phyloP scores from a whole-genome alignment of 1,140 invertebrate genomes.

The Macrobrachium rosenbergii region DNA sequence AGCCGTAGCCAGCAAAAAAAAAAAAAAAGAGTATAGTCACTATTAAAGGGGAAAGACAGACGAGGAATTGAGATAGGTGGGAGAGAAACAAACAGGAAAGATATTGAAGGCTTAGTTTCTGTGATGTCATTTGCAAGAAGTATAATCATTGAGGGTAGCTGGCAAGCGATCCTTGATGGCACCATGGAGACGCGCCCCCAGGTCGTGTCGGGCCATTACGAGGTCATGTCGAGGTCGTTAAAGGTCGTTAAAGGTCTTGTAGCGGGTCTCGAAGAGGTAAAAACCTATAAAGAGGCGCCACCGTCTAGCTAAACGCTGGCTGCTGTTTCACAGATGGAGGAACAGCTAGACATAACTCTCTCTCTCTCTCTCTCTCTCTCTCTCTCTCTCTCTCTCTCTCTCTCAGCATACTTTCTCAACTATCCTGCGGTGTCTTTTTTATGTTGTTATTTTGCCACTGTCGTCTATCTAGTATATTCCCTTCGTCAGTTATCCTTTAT shows the following conservation, averaged over 20 bases:
- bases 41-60: not conserved
- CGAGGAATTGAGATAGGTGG: not conserved
- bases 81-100: conserved; percentile 5
- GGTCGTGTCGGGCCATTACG: conserved; percentile 36
- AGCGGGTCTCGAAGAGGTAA: conserved; percentile 37
- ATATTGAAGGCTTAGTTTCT: too few relatives aligned
- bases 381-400: not conserved
- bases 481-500: too few relatives aligned
- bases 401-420: too few relatives aligned
- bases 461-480: too few relatives aligned
- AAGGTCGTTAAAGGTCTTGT: conserved; percentile 32
- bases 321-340: conserved; percentile 14
- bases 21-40: not conserved
- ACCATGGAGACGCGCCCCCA: conserved; percentile 17
- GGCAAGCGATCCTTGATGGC: conserved; percentile 18
- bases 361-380: conserved; percentile 13
- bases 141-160: conserved; percentile 12
- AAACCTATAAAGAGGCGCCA: conserved; percentile 39
- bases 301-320: conserved; percentile 1
- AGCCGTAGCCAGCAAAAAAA: too few relatives aligned
- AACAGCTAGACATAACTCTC: not conserved
- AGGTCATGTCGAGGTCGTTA: conserved; percentile 18
- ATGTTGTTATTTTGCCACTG: too few relatives aligned
- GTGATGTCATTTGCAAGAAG: conserved; percentile 27
- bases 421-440: too few relatives aligned